Conservation (phyloP, 1,140 invertebrate species). For the Rhizoglyphus robini region DNA sequence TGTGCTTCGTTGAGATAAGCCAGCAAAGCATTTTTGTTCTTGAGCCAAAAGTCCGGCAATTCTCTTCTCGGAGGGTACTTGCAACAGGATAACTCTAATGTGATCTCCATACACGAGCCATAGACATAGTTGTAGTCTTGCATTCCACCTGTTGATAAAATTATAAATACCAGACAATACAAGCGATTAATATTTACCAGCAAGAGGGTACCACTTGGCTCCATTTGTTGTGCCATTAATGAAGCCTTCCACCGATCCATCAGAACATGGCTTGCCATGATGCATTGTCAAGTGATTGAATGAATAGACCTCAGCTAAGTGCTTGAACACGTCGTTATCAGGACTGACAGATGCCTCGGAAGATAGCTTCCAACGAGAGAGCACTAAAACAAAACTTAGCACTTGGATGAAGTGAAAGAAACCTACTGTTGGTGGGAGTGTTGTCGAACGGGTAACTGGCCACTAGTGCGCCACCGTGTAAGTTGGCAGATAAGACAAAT, state of each 20-base stretch:
- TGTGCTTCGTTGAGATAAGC: constrained; percentile 76
- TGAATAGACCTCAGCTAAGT: constrained; percentile 30
- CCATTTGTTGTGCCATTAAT: constrained; percentile 78
- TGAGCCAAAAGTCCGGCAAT: constrained; percentile 80
- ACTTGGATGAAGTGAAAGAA: background rate
- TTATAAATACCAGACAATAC: background rate
- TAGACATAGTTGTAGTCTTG: constrained; percentile 97
- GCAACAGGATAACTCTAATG: constrained; percentile 89
- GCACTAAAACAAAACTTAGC: background rate
- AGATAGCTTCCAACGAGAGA: constrained; percentile 20
- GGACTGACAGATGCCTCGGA: constrained; percentile 25
- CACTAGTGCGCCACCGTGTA: constrained; percentile 45
- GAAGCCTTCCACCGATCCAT: constrained; percentile 48
- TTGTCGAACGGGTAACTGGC: constrained; percentile 42
- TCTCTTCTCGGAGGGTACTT: constrained; percentile 78
- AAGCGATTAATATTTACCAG: constrained; percentile 42
- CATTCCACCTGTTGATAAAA: constrained; percentile 45
- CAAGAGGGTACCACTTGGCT: constrained; percentile 78
- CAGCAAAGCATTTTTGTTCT: constrained; percentile 76
- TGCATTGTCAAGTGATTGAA: constrained; percentile 36
- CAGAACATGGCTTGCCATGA: constrained; percentile 24
- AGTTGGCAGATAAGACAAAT: constrained; percentile 41
- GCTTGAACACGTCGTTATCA: constrained; percentile 31
- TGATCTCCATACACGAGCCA: constrained; percentile 97
- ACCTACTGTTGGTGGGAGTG: constrained; percentile 20